phyloP scores from a whole-genome alignment of 23 tunicate species.

The Diplosoma virens region DNA sequence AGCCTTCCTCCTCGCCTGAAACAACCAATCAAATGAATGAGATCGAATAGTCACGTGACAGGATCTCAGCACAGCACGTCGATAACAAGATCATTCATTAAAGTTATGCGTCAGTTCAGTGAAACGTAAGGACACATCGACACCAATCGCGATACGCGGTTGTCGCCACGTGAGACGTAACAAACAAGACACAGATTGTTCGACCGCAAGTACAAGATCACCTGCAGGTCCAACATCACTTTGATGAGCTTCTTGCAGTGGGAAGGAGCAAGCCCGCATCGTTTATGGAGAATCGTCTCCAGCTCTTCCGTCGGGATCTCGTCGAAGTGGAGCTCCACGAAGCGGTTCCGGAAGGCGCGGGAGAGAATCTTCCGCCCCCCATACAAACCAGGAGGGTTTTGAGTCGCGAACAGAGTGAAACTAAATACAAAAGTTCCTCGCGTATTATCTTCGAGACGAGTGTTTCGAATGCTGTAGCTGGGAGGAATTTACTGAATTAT shows the following conservation, averaged over 20 bases:
- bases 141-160: too few species aligned
- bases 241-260: constrained; percentile 75
- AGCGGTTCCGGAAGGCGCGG: constrained; percentile 85
- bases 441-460: too few species aligned
- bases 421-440: constrained; percentile 1
- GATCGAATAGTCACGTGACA: neutral
- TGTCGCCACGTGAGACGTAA: too few species aligned
- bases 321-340: constrained; percentile 83
- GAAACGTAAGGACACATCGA: too few species aligned
- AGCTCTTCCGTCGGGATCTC: constrained; percentile 84
- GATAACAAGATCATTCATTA: too few species aligned
- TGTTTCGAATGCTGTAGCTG: too few species aligned
- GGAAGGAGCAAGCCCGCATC: constrained; percentile 57
- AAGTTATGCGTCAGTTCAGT: too few species aligned
- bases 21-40: neutral
- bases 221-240: constrained; percentile 79
- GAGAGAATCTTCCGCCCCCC: constrained; percentile 91
- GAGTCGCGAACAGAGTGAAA: constrained; percentile 87
- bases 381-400: constrained; percentile 94
- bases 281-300: constrained; percentile 51
- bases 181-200: too few species aligned
- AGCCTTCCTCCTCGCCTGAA: constrained; percentile 51
- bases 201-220: neutral
- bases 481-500: neutral
- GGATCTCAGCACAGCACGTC: neutral